These are phyloP conservation scores for Falco rusticolus DNA, from an alignment of 2,797 vertebrate genomes.

Conservation along the genomic window DNA sequence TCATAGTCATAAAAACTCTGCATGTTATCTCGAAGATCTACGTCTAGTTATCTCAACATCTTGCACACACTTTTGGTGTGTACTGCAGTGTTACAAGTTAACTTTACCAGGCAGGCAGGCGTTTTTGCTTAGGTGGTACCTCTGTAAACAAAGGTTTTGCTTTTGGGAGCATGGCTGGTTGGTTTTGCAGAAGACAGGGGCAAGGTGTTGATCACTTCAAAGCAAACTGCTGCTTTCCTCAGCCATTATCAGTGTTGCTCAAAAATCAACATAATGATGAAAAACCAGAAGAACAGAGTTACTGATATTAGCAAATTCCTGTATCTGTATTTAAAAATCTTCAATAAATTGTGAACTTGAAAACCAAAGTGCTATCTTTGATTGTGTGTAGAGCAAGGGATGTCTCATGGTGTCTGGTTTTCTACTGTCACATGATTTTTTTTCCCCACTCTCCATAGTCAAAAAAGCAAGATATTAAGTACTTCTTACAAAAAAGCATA, in stretches of 20 bases:
- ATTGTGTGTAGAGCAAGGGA: not conserved
- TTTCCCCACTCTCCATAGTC: not conserved
- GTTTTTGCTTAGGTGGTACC: not conserved
- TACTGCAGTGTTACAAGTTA: not conserved
- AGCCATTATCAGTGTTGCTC: not conserved
- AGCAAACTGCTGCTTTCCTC: not conserved
- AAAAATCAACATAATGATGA: not conserved
- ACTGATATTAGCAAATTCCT: not conserved
- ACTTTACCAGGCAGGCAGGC: not conserved
- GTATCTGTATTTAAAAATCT: no score
- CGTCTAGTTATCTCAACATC: not conserved
- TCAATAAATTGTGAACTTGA: not conserved
- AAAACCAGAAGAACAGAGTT: not conserved
- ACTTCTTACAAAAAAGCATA: not conserved
- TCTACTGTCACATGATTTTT: not conserved
- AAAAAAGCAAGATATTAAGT: not conserved
- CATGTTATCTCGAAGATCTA: not conserved
- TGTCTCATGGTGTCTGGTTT: not conserved
- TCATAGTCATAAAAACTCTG: not conserved
- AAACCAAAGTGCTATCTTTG: not conserved
- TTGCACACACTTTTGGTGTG: not conserved
- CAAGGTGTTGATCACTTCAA: not conserved
- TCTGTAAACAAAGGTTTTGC: not conserved
- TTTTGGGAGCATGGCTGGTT: not conserved
- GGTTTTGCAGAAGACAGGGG: not conserved